phyloP scores from a whole-genome alignment of 2,797 vertebrate genomes.

The Anableps anableps region DNA sequence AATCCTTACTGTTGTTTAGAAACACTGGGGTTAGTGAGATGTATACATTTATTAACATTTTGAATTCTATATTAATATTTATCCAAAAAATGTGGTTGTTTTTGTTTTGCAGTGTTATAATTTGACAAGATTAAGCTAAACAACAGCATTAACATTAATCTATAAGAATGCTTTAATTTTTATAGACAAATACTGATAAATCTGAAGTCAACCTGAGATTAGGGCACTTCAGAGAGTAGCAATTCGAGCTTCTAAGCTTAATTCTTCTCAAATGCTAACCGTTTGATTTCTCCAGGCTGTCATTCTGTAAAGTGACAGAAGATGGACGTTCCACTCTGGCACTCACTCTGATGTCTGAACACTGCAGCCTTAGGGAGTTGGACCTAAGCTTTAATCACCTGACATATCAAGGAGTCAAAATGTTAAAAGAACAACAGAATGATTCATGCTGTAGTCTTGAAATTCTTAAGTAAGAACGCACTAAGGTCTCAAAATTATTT shows the following conservation, averaged over 20 bases:
- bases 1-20: conserved; percentile 24
- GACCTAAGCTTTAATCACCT: conserved; percentile 59
- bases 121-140: background rate
- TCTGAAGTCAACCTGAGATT: background rate
- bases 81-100: too few relatives aligned
- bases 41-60: background rate
- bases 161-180: too few relatives aligned
- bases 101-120: background rate
- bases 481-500: too few relatives aligned
- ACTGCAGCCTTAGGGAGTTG: conserved; percentile 37
- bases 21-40: conserved; percentile 30
- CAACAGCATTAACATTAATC: too few relatives aligned
- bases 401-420: conserved; percentile 22
- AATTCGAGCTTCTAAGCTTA: conserved; percentile 2
- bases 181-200: background rate
- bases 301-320: conserved; percentile 50
- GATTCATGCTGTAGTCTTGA: conserved; percentile 36
- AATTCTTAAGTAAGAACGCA: conserved; percentile 32
- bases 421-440: conserved; percentile 25
- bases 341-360: conserved; percentile 21
- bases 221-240: background rate
- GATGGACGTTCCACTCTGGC: conserved; percentile 35
- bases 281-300: conserved; percentile 37
- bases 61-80: background rate
- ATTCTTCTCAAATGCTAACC: background rate